Conservation (phyloP, 2,888 invertebrate species). For the Trachelus stipa region DNA sequence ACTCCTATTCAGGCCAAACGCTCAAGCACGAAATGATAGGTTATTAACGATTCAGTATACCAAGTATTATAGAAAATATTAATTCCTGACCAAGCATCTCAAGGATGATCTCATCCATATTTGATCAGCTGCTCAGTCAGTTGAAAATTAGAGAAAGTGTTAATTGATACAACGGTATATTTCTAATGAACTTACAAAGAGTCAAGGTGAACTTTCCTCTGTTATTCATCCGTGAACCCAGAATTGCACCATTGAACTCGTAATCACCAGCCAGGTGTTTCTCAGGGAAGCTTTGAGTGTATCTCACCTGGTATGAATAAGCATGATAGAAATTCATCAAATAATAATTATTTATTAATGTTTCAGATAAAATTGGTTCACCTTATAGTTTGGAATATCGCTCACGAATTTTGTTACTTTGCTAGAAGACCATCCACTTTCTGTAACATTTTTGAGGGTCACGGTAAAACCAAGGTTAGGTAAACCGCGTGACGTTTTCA, state of each 20-base stretch:
- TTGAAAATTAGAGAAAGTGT: too few species aligned
- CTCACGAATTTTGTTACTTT: constrained; percentile 81
- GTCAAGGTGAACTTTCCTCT: constrained; percentile 82
- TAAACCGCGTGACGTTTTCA: constrained; percentile 74
- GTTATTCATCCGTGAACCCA: constrained; percentile 74
- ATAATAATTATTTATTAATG: neutral
- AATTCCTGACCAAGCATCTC: too few species aligned
- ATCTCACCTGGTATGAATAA: constrained; percentile 68
- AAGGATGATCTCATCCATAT: too few species aligned
- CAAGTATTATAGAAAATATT: too few species aligned
- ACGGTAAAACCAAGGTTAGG: constrained; percentile 77
- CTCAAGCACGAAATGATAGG: too few species aligned
- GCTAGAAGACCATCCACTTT: constrained; percentile 81
- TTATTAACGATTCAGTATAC: too few species aligned
- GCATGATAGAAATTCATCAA: neutral
- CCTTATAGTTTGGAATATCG: constrained; percentile 58
- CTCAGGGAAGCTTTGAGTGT: constrained; percentile 86
- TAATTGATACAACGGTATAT: neutral
- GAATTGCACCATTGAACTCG: constrained; percentile 73
- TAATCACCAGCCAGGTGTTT: constrained; percentile 79
- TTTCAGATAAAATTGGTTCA: constrained; percentile 26
- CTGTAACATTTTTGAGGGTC: constrained; percentile 78
- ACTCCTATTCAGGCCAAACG: too few species aligned
- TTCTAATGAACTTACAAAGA: constrained; percentile 68
- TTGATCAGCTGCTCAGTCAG: too few species aligned